Conservation (phyloP, 1,140 invertebrate genomes). For the Rhysida immarginata region DNA sequence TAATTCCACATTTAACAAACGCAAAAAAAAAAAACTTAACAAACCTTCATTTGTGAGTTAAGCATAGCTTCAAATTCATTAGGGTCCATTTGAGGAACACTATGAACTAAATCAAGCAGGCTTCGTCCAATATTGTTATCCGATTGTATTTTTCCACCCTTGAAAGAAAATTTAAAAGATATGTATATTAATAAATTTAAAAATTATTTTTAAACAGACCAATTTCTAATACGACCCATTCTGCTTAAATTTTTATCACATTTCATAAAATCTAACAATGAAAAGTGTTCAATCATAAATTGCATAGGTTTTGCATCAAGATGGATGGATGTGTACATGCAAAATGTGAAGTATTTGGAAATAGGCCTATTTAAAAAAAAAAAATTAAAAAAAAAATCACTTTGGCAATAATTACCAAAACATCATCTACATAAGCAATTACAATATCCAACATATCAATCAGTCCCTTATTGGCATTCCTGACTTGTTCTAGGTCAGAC, state of each 20-base stretch:
- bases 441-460: conserved; percentile 61
- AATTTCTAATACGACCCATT: background rate
- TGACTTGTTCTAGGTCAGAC: conserved; percentile 70
- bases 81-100: conserved; percentile 71
- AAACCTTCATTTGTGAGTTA: conserved; percentile 80
- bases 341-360: no score
- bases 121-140: conserved; percentile 70
- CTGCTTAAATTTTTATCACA: background rate
- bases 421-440: conserved; percentile 68
- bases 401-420: no score
- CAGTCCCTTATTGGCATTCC: conserved; percentile 60
- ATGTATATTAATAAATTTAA: background rate
- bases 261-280: no score
- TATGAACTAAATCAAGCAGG: conserved; percentile 73
- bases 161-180: conserved; percentile 39
- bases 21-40: conserved; percentile 4
- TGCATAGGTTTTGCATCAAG: no score
- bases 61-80: conserved; percentile 90
- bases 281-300: no score
- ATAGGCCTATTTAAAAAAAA: no score
- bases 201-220: no score
- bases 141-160: conserved; percentile 44
- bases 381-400: background rate
- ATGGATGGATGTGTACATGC: no score
- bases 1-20: conserved; percentile 1